These are phyloP conservation scores for Perizoma flavofasciatum DNA, from an alignment of 2,888 invertebrate species.

Conservation along the genomic window DNA sequence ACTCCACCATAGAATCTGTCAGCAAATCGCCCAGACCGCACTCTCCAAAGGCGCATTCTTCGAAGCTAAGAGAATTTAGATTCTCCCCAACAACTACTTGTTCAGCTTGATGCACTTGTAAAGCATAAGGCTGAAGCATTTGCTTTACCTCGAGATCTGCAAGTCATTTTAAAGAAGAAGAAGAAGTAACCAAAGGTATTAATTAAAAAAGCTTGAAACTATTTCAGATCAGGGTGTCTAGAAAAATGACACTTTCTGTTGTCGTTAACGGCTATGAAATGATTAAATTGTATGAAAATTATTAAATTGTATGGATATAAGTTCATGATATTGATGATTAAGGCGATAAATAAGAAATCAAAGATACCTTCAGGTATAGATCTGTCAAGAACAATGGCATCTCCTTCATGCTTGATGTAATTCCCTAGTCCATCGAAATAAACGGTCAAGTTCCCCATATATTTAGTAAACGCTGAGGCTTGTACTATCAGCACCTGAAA, in stretches of 20 bases:
- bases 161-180: neutral
- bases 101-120: constrained; percentile 34
- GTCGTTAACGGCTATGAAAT: no score
- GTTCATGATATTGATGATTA: neutral
- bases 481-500: constrained; percentile 87
- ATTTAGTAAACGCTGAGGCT: constrained; percentile 89
- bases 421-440: constrained; percentile 88
- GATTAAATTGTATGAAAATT: no score
- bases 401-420: constrained; percentile 86
- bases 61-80: constrained; percentile 16
- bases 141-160: constrained; percentile 37
- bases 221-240: no score
- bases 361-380: constrained; percentile 68
- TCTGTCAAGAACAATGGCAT: constrained; percentile 87
- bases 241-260: no score
- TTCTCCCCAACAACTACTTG: constrained; percentile 29
- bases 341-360: neutral
- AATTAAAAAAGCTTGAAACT: no score
- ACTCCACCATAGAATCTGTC: constrained; percentile 85
- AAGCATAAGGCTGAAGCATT: constrained; percentile 32
- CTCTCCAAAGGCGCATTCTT: constrained; percentile 64
- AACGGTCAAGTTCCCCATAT: constrained; percentile 90
- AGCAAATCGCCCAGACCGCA: constrained; percentile 88
- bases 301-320: no score
- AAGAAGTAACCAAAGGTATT: no score